These are phyloP conservation scores for Petrocephalus zakoni DNA, from an alignment of 2,113 vertebrate genomes.

Conservation along the genomic window DNA sequence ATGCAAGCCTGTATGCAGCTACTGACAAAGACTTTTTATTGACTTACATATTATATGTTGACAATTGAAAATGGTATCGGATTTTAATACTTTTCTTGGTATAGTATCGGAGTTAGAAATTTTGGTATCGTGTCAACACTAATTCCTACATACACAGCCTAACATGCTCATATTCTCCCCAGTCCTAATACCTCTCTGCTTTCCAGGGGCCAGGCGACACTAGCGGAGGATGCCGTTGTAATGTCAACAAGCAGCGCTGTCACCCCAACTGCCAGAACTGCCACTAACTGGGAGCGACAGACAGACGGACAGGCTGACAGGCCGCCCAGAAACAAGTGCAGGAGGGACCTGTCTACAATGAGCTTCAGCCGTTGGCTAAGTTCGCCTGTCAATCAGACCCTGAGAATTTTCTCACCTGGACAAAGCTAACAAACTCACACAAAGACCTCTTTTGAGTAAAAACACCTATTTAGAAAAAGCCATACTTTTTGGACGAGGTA, in stretches of 20 bases:
- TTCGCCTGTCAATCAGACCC: conserved; percentile 11
- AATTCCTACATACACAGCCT: not conserved
- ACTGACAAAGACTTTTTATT: not conserved
- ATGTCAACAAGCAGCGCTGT: conserved; percentile 69
- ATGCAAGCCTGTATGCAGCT: not conserved
- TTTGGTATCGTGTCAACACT: not conserved
- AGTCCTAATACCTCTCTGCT: not conserved
- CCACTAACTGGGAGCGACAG: conserved; percentile 55
- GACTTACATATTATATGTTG: not conserved
- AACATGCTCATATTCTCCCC: not conserved
- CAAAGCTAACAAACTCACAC: not conserved
- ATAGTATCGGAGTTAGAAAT: not conserved
- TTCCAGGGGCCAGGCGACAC: conserved; percentile 74
- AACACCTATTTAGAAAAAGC: conserved; percentile 1
- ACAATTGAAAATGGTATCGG: not conserved
- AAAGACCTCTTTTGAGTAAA: not conserved
- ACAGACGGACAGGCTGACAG: not conserved
- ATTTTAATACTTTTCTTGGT: not conserved
- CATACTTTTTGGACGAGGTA: not conserved
- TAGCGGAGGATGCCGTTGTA: conserved; percentile 74
- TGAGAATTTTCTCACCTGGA: not conserved
- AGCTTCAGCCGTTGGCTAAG: not conserved
- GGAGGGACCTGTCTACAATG: not conserved
- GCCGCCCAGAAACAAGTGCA: not conserved
- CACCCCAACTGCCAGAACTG: conserved; percentile 79